Base-by-base conservation (phyloP, 2,888 invertebrate genomes). In the Anorthoa munda region DNA sequence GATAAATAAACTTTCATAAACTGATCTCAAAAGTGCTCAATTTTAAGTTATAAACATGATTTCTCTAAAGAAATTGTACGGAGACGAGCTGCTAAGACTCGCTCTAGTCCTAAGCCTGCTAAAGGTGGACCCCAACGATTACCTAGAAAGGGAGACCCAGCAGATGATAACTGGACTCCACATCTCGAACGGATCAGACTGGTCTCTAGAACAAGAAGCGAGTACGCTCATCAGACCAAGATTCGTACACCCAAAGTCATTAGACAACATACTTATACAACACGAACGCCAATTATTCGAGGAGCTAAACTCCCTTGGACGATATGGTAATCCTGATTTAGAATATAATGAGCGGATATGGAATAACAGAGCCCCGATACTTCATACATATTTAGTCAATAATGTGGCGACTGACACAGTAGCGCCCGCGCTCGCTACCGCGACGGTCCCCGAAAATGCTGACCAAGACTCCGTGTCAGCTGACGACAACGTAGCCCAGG, bases 41-140 rank as follows among this genome's bases (percentile, higher is more conserved):
- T 87, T 83, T 85, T 83, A 84, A 73, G 82, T 83, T 68, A 59
- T 53, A 70, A 79, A 46, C 70, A 98, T 98, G 98, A 97, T 98
- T 95, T 97, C 98, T 87, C 94, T 98, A 87, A 98, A 98, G 95
- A 98, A 98, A 93, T 95, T 98, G 63, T 98, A 98, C 89, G 97
- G 98, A 66, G 98, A 98, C 92, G 98, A 98, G 96, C 96, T 98
- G 89, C 94, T 99, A 82, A 97, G 98, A 92, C 95, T 98, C 86
- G 98, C 99, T 85, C 93, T 99, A 92, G 97, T 99, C 85, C 95
- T 99, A 88, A 98, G 98, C 92, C 96, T 99, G 83, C 93, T 99
- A 70, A 97, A 98, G 86, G 97, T 98, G 18, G 97, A 98, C 91
- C 98, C 98, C 0, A 97, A 98, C 84, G 97, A 97, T 39, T 97